Evolutionary conservation across 2,113 vertebrate genomes (phyloP).

Genomic region (Columba janthina): DNA sequence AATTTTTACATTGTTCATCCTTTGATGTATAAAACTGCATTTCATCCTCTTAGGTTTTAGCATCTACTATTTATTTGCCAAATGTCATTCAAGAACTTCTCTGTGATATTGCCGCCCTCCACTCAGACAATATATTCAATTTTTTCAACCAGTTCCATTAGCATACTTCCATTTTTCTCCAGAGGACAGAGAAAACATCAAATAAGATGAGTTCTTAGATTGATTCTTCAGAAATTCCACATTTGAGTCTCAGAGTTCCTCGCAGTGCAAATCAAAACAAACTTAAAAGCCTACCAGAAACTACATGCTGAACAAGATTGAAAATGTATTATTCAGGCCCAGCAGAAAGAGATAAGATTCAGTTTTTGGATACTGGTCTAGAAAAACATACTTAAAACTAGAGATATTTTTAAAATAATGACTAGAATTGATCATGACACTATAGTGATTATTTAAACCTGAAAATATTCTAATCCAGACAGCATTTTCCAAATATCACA

Average conservation of each 20-base stretch:
- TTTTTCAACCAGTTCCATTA: neutral
- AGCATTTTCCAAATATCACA: neutral
- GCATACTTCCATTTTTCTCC: constrained; percentile 1
- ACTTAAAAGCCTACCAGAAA: constrained; percentile 41
- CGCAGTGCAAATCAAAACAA: constrained; percentile 40
- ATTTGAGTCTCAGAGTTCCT: neutral
- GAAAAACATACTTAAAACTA: neutral
- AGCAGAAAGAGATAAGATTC: neutral
- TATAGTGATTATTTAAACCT: neutral
- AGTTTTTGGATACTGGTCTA: neutral
- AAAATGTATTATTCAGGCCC: constrained; percentile 4
- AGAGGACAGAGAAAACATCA: constrained; percentile 39
- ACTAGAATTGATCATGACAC: neutral
- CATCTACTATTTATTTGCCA: neutral
- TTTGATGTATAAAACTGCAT: neutral
- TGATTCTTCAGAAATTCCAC: constrained; percentile 18
- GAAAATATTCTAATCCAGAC: neutral
- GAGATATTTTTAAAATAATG: neutral
- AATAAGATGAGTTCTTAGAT: neutral
- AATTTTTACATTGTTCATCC: neutral
- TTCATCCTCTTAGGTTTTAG: neutral
- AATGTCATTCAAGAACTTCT: neutral
- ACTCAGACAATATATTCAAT: neutral
- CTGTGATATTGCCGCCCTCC: neutral
- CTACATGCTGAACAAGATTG: neutral